Base-by-base conservation (phyloP, 2,888 invertebrate species). In the Lepidocyrtinus sp. region DNA sequence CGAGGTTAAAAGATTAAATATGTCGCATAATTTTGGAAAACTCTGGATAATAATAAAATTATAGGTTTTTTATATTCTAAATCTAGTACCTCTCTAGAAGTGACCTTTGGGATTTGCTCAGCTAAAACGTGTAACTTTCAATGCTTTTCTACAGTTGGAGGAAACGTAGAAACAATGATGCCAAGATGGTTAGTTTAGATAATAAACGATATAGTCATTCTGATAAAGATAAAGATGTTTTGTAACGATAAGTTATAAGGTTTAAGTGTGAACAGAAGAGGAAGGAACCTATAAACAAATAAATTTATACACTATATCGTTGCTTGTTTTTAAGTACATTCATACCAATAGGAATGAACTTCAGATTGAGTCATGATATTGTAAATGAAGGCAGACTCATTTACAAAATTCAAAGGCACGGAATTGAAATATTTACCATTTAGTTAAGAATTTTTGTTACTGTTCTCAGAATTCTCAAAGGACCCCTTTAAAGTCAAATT, bases 221-320 rank as follows among this genome's bases (percentile, higher is more conserved):
- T 72, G 36, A n/a, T n/a, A n/a, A n/a, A n/a, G 59, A 77, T 71
- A 71, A 71, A 71, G 77, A 77, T 77, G 63, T 15, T 64, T 26
- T 22, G 25, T 71, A 19, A n/a, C 61, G 77, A 77, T 77, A 77
- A 71, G 50, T 21, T 27, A 77, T 77, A 77, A 71, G 50, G 19
- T 27, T 69, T 63, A 61, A 22, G 71, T 77, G 65, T 77, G 64
- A 77, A 77, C 77, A 77, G 70, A 64, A 67, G 71, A 77, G 77
- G 77, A 77, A 77, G 77, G 77, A 77, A 72, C 71, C 67, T n/a
- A 27, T 12, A 36, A 36, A 36, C 36, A 36, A 36, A 12, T 36
- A 36, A 36, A 70, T 22, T 25, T 50, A 36, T 12, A 36, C 36
- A 36, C 12, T 36, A 36, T 36, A 36, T 12, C 36, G 36, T 5